A percentile compares a stretch with the other conserved stretches of the same genome.
phyloP scores from a whole-genome alignment of 2,113 vertebrate species.

The Nicator chloris region DNA sequence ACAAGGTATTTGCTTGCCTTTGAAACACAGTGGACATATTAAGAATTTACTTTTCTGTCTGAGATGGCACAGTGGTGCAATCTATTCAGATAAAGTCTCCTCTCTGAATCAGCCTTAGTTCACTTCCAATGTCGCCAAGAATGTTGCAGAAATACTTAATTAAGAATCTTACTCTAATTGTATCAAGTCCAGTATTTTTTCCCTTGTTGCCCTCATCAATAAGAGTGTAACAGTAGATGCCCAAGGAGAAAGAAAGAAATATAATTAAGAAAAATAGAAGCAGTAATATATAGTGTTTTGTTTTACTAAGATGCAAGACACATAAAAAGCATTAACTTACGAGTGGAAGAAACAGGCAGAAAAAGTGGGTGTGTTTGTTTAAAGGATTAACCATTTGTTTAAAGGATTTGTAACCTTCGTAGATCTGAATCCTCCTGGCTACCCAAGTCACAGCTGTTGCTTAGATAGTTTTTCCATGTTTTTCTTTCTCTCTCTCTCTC shows the following conservation, averaged over 20 bases:
- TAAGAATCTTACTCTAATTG: background rate
- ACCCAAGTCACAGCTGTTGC: background rate
- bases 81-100: background rate
- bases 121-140: background rate
- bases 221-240: background rate
- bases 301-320: background rate
- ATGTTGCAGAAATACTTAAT: background rate
- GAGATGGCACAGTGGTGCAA: background rate
- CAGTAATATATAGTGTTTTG: background rate
- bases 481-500: background rate
- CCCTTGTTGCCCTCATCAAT: background rate
- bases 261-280: background rate
- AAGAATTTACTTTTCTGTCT: background rate
- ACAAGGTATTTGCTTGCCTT: background rate
- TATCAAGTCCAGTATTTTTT: background rate
- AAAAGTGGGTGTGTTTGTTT: background rate
- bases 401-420: background rate
- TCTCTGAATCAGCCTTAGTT: background rate
- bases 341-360: background rate
- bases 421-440: background rate
- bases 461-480: background rate
- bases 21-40: background rate
- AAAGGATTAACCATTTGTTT: background rate
- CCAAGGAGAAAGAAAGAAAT: background rate
- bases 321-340: background rate